These are phyloP conservation scores for Excalfactoria chinensis DNA, from an alignment of 2,113 vertebrate species.

Conservation along the genomic window DNA sequence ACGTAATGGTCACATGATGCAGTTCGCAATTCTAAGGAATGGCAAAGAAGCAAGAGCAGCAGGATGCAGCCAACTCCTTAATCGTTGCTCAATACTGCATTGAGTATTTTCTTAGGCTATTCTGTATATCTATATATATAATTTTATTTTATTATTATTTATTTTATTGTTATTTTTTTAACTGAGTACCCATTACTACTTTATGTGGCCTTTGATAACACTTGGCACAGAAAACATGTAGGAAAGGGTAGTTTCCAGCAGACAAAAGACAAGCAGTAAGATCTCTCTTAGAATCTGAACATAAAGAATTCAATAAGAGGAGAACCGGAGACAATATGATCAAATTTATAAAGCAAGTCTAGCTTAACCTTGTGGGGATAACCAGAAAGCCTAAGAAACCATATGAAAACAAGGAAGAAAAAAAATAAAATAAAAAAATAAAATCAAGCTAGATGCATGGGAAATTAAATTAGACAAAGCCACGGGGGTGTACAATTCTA, in stretches of 20 bases:
- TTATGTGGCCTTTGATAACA: not conserved
- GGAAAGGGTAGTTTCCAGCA: not conserved
- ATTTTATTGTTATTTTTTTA: not conserved
- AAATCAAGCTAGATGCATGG: not conserved
- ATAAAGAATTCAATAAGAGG: not conserved
- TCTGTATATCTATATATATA: not conserved
- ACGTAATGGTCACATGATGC: fast-evolving
- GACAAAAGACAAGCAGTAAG: not conserved
- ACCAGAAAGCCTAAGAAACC: not conserved
- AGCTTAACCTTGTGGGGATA: not conserved
- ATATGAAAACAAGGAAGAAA: not conserved
- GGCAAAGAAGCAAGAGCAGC: not conserved
- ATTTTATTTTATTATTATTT: not conserved
- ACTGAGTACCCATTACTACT: not conserved
- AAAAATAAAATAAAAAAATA: too few relatives aligned
- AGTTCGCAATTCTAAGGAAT: not conserved
- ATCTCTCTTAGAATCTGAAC: not conserved
- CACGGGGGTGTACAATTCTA: not conserved
- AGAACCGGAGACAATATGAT: not conserved
- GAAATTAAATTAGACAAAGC: not conserved
- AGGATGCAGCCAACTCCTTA: not conserved
- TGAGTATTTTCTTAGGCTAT: not conserved
- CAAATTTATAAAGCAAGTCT: not conserved
- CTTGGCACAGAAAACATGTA: not conserved
- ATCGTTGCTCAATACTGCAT: not conserved